These are phyloP conservation scores for Sphaeridia pumilis DNA, from an alignment of 2,888 invertebrate species.

Conservation along the genomic window DNA sequence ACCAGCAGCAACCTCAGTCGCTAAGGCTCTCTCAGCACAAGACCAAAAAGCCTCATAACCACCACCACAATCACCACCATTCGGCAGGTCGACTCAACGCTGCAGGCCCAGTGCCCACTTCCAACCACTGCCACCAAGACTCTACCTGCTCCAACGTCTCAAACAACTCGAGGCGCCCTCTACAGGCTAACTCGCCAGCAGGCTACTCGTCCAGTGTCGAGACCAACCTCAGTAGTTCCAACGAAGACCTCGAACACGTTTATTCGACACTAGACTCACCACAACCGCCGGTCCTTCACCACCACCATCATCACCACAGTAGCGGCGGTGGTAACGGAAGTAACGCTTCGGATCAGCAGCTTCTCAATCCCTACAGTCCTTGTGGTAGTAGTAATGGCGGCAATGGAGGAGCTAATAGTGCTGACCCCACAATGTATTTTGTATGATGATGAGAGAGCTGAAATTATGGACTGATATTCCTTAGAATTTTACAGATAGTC, in stretches of 20 bases:
- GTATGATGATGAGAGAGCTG: too few relatives aligned
- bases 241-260: slow-evolving; percentile 33
- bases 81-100: background rate
- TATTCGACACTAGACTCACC: slow-evolving; percentile 34
- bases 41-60: background rate
- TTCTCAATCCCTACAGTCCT: slow-evolving; percentile 14
- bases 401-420: slow-evolving; percentile 14
- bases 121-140: slow-evolving; percentile 24
- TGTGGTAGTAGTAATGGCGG: slow-evolving; percentile 11
- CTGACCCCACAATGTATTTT: slow-evolving; percentile 12
- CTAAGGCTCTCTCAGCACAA: slow-evolving; percentile 4
- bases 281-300: slow-evolving; percentile 19
- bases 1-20: slow-evolving; percentile 7
- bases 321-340: background rate
- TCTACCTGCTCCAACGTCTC: slow-evolving; percentile 26
- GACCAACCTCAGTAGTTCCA: slow-evolving; percentile 19
- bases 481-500: too few relatives aligned
- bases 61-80: background rate
- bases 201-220: slow-evolving; percentile 31
- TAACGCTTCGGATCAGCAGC: background rate
- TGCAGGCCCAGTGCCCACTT: background rate
- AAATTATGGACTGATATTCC: too few relatives aligned
- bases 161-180: slow-evolving; percentile 22
- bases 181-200: slow-evolving; percentile 16
- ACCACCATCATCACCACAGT: background rate